phyloP scores from a whole-genome alignment of 2,797 vertebrate genomes.

The Acipenser ruthenus region DNA sequence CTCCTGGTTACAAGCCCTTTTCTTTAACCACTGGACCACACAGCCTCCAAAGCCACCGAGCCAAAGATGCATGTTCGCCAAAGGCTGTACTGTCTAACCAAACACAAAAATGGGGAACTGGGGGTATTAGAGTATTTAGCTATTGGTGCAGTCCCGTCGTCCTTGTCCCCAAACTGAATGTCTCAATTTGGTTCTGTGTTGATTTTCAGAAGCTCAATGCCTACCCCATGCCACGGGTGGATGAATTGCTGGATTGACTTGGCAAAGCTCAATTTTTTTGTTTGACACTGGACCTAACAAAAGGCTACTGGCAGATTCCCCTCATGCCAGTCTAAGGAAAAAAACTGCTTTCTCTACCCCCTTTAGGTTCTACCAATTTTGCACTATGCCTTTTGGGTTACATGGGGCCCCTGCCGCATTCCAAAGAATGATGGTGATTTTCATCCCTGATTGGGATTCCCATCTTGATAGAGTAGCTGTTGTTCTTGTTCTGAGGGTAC shows the following conservation, averaged over 20 bases:
- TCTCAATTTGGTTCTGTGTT: neutral
- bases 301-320: neutral
- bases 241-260: neutral
- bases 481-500: too few relatives aligned
- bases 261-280: neutral
- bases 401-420: neutral
- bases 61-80: too few relatives aligned
- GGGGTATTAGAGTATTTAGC: neutral
- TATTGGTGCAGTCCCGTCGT: neutral
- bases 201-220: neutral
- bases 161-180: neutral
- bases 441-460: too few relatives aligned
- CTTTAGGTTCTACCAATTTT: neutral
- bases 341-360: neutral
- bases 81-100: too few relatives aligned
- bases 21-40: too few relatives aligned
- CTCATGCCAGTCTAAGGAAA: neutral
- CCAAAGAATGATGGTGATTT: neutral
- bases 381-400: neutral
- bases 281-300: neutral
- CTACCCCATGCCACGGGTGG: neutral
- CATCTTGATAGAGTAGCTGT: too few relatives aligned
- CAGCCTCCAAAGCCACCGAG: too few relatives aligned
- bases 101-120: neutral
- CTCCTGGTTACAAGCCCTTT: too few relatives aligned